Conservation (phyloP, 2,113 vertebrate genomes). For the Syngnathus typhle region DNA sequence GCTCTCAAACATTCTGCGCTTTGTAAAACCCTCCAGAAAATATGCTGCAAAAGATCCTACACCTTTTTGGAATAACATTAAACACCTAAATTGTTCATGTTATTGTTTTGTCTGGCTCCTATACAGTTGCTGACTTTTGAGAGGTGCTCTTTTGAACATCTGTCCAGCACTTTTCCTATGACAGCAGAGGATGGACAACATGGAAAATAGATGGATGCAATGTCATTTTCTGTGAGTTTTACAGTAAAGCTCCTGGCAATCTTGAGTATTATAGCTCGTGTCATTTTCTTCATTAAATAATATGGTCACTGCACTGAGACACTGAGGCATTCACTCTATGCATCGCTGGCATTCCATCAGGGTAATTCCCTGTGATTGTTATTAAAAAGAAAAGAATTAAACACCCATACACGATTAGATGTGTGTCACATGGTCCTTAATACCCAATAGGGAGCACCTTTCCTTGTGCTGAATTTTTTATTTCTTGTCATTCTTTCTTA, state of each 20-base stretch:
- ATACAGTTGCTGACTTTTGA: background rate
- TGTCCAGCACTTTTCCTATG: background rate
- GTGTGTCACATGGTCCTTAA: conserved; percentile 19
- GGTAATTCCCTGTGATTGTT: conserved; percentile 35
- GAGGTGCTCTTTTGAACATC: background rate
- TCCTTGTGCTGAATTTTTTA: conserved; percentile 55
- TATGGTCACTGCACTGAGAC: conserved; percentile 15
- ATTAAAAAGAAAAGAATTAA: conserved; percentile 11
- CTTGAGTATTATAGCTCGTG: conserved; percentile 29
- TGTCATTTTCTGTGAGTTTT: background rate
- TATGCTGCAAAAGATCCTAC: background rate
- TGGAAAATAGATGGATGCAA: background rate
- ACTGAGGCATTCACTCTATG: conserved; percentile 39
- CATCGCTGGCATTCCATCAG: conserved; percentile 41
- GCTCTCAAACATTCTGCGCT: background rate
- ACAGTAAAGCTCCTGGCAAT: conserved; percentile 14
- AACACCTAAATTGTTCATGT: too few relatives aligned
- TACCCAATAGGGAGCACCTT: conserved; percentile 36
- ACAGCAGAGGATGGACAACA: background rate
- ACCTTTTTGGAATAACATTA: background rate
- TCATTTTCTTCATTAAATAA: conserved; percentile 2
- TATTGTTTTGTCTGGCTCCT: background rate
- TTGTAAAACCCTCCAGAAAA: background rate
- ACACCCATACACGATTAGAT: conserved; percentile 13
- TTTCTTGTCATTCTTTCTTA: conserved; percentile 52